Conservation (phyloP, 2,113 vertebrate genomes). For the Manacus vitellinus region DNA sequence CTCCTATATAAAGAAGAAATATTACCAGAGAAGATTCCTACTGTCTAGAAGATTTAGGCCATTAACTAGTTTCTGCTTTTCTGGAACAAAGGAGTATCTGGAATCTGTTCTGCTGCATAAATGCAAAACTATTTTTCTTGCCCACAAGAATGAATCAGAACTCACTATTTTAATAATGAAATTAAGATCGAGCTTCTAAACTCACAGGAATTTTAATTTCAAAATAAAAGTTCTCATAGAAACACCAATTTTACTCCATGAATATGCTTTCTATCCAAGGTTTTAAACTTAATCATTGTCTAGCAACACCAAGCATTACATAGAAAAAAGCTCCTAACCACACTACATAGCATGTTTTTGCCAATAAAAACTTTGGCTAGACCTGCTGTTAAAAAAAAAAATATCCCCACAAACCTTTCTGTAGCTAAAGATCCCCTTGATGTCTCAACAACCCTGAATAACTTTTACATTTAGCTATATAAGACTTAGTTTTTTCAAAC, state of each 20-base stretch:
- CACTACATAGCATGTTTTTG: background rate
- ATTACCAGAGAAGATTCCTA: background rate
- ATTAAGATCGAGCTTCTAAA: background rate
- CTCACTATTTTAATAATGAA: background rate
- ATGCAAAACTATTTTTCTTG: background rate
- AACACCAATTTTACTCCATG: background rate
- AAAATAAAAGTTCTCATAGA: background rate
- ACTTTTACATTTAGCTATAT: background rate
- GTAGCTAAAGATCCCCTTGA: background rate
- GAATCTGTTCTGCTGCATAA: background rate
- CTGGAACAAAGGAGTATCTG: background rate
- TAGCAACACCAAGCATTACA: background rate
- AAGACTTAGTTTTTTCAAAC: background rate
- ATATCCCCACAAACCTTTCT: background rate
- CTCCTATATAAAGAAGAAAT: background rate
- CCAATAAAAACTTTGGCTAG: background rate
- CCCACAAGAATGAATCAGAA: background rate
- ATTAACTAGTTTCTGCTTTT: background rate
- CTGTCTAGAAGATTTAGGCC: background rate
- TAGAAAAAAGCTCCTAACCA: background rate
- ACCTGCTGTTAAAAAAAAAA: background rate
- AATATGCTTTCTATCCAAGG: background rate
- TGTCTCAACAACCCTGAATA: background rate
- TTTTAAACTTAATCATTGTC: background rate
- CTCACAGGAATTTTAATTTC: background rate